These are phyloP conservation scores for Bujurquina vittata DNA, from an alignment of 2,113 vertebrate species.

Conservation along the genomic window DNA sequence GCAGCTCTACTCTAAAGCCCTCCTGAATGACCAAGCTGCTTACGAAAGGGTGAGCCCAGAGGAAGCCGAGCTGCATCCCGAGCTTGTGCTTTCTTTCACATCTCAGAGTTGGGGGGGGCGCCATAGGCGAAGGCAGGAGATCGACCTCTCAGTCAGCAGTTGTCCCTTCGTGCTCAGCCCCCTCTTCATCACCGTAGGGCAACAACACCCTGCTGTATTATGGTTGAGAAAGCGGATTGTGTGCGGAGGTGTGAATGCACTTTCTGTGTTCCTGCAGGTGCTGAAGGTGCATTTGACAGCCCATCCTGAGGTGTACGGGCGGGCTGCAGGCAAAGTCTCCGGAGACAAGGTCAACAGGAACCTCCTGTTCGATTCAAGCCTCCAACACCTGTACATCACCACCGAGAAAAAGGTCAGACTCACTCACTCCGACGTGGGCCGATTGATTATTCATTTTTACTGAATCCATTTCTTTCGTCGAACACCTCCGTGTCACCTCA, in stretches of 20 bases:
- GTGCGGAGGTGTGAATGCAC: not conserved
- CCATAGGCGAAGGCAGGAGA: not conserved
- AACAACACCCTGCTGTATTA: not conserved
- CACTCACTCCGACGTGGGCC: not conserved
- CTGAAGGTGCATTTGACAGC: constrained; percentile 85
- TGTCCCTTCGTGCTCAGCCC: not conserved
- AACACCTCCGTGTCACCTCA: not conserved
- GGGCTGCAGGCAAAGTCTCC: constrained; percentile 75
- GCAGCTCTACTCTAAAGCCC: not conserved
- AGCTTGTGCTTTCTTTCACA: not conserved
- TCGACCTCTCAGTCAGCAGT: not conserved
- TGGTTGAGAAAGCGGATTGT: not conserved
- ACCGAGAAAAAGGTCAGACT: constrained; percentile 88
- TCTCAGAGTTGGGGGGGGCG: not conserved
- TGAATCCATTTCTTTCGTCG: constrained; percentile 28
- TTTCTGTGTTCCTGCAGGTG: constrained; percentile 38
- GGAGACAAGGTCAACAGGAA: constrained; percentile 88
- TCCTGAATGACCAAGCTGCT: not conserved
- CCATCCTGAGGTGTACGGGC: constrained; percentile 78
- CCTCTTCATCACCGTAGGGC: not conserved
- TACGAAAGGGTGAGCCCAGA: not conserved
- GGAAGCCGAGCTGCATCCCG: not conserved
- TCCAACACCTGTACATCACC: constrained; percentile 87
- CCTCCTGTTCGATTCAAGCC: constrained; percentile 84
- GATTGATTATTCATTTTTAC: constrained; percentile 46